These are phyloP conservation scores for Chymomyza procnemis DNA, from an alignment of 2,888 invertebrate genomes.

Conservation along the genomic window DNA sequence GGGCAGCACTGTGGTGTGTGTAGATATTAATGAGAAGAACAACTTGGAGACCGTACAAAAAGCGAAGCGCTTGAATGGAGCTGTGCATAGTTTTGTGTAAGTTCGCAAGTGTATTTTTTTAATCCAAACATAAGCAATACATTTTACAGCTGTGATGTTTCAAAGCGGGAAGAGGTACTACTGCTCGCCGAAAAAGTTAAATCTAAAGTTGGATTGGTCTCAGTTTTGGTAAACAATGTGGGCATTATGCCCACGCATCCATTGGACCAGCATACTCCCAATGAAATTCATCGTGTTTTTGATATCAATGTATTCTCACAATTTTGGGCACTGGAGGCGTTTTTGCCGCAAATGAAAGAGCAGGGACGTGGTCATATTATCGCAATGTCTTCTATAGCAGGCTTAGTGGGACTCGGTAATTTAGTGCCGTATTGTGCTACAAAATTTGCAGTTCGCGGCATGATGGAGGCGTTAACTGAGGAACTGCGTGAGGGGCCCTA, in stretches of 20 bases:
- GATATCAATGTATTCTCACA: conserved; percentile 89
- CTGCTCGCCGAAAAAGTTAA: conserved; percentile 82
- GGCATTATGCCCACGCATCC: conserved; percentile 91
- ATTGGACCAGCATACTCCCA: conserved; percentile 82
- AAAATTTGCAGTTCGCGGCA: conserved; percentile 89
- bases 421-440: conserved; percentile 89
- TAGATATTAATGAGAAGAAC: conserved; percentile 86
- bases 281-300: conserved; percentile 85
- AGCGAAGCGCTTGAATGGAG: conserved; percentile 77
- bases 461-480: conserved; percentile 90
- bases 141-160: conserved; percentile 85
- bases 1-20: conserved; percentile 86
- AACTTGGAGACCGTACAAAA: conserved; percentile 84
- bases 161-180: conserved; percentile 84
- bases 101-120: conserved; percentile 21
- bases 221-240: conserved; percentile 90
- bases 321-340: conserved; percentile 87
- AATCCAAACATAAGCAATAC: too few relatives aligned
- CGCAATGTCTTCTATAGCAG: conserved; percentile 87
- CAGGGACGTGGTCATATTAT: conserved; percentile 88
- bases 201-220: conserved; percentile 86
- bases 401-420: conserved; percentile 85
- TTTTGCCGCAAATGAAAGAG: conserved; percentile 87
- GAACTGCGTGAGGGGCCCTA: conserved; percentile 83
- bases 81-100: conserved; percentile 79